phyloP scores from a whole-genome alignment of 1,140 invertebrate species.

The Melanaphis sacchari region DNA sequence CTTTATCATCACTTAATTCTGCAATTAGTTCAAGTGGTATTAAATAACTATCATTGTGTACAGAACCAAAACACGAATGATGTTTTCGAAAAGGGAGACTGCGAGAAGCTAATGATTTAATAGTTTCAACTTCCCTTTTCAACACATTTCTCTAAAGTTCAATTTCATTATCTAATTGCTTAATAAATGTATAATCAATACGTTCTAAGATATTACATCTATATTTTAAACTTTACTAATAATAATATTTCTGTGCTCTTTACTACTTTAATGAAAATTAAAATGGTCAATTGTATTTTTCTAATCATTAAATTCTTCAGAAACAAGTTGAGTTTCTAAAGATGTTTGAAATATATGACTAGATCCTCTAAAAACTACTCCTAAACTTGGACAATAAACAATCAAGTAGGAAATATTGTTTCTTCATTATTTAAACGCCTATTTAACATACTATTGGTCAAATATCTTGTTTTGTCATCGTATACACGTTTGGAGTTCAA shows the following conservation, averaged over 20 bases:
- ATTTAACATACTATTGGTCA: neutral
- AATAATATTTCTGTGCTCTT: constrained; percentile 58
- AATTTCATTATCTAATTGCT: neutral
- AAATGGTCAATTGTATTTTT: constrained; percentile 60
- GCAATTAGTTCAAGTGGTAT: neutral
- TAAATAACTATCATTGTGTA: neutral
- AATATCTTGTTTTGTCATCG: neutral
- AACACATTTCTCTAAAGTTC: neutral
- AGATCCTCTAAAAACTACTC: constrained; percentile 16
- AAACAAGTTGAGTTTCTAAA: constrained; percentile 50
- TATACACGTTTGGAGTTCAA: neutral
- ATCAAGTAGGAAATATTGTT: neutral
- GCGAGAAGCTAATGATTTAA: constrained; percentile 4
- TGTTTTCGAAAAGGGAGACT: neutral
- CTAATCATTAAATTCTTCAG: constrained; percentile 61
- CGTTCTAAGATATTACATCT: constrained; percentile 10
- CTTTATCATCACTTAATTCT: too few species aligned
- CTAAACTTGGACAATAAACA: constrained; percentile 11
- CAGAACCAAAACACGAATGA: constrained; percentile 11
- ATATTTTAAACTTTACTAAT: constrained; percentile 57
- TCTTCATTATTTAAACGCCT: neutral
- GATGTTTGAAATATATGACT: constrained; percentile 60
- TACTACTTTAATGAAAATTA: constrained; percentile 60
- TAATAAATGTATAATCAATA: neutral
- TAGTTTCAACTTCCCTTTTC: constrained; percentile 1